A percentile compares a stretch with the other conserved stretches of the same genome.
Evolutionary conservation across 2,888 invertebrate genomes (phyloP).

Genomic region (Cepaea hortensis): DNA sequence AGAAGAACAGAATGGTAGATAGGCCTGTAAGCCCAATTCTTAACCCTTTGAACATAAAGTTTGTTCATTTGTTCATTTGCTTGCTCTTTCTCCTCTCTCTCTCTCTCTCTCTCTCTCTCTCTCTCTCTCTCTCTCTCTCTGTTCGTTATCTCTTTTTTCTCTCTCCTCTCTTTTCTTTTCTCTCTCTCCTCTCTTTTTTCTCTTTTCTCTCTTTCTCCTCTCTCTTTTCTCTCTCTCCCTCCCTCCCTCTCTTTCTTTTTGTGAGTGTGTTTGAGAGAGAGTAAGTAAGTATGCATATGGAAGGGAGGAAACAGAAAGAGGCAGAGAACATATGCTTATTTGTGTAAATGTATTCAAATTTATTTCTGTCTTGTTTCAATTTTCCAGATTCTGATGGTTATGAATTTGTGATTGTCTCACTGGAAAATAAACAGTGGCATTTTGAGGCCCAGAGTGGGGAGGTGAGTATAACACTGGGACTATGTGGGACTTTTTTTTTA

Average conservation of each 20-base stretch:
- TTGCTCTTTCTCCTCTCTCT: background rate
- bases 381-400: conserved; percentile 77
- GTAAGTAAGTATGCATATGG: too few species aligned
- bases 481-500: background rate
- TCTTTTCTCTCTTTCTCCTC: background rate
- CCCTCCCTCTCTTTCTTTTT: background rate
- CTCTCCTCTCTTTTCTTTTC: background rate
- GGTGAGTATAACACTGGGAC: conserved; percentile 61
- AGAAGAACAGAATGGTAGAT: too few species aligned
- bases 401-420: conserved; percentile 95
- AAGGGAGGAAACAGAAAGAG: too few species aligned
- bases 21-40: too few species aligned
- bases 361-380: too few species aligned
- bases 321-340: too few species aligned
- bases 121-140: background rate
- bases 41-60: too few species aligned
- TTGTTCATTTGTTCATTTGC: background rate
- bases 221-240: background rate
- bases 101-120: background rate
- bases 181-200: background rate
- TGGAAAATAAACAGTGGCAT: conserved; percentile 98
- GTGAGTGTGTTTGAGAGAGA: too few species aligned
- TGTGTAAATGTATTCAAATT: too few species aligned
- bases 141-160: background rate
- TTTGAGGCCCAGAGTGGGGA: conserved; percentile 92